These are phyloP conservation scores for Pyxicephalus adspersus DNA, from an alignment of 2,113 vertebrate species.

Conservation along the genomic window DNA sequence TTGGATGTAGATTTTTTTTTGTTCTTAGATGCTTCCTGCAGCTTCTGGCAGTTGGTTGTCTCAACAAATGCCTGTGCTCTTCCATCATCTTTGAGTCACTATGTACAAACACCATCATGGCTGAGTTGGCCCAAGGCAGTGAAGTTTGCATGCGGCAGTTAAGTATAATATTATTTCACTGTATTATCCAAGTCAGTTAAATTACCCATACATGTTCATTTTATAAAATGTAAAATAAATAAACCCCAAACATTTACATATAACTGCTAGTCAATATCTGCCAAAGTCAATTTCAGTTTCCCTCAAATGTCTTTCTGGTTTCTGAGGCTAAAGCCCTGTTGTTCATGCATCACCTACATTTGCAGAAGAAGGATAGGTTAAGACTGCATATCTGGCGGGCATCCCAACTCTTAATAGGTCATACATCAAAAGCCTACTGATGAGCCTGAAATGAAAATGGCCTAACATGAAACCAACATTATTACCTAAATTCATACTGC, in stretches of 20 bases:
- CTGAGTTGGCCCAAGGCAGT: too few relatives aligned
- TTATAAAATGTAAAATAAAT: not conserved
- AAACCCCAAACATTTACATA: not conserved
- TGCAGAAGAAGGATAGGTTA: constrained; percentile 35
- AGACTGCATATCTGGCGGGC: constrained; percentile 44
- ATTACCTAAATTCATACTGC: constrained; percentile 46
- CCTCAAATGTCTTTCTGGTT: constrained; percentile 2
- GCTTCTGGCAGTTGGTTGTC: too few relatives aligned
- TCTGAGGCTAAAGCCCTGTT: constrained; percentile 18
- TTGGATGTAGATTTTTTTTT: too few relatives aligned
- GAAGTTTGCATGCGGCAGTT: too few relatives aligned
- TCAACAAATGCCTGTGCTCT: too few relatives aligned
- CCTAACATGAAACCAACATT: constrained; percentile 55
- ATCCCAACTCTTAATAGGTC: constrained; percentile 50
- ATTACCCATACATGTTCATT: not conserved
- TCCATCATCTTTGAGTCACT: too few relatives aligned
- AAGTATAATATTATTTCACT: too few relatives aligned
- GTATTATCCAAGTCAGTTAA: too few relatives aligned
- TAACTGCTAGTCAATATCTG: not conserved
- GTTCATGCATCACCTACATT: constrained; percentile 37
- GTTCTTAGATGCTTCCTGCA: too few relatives aligned
- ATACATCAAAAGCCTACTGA: constrained; percentile 54
- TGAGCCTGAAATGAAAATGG: constrained; percentile 55
- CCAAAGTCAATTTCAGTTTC: not conserved
- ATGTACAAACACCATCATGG: too few relatives aligned